These are phyloP conservation scores for Limnephilus auricula DNA, from an alignment of 2,888 invertebrate species.

Conservation along the genomic window DNA sequence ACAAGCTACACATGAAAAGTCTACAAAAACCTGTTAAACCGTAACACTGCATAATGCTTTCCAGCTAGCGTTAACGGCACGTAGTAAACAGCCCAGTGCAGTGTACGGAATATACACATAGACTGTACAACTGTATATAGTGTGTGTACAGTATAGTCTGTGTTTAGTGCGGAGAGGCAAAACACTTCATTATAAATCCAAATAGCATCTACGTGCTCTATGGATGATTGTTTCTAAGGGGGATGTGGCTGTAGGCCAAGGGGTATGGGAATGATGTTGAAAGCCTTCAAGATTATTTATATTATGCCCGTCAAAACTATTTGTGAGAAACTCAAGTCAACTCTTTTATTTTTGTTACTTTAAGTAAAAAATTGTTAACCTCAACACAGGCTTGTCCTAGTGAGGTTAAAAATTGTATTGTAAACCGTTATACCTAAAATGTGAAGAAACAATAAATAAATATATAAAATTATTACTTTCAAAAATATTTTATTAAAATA, in stretches of 20 bases:
- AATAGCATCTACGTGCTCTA: conserved; percentile 34
- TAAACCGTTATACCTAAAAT: too few species aligned
- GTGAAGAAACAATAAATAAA: too few species aligned
- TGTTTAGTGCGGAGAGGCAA: conserved; percentile 16
- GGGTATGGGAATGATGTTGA: not conserved
- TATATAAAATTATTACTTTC: too few species aligned
- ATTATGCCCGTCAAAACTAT: not conserved
- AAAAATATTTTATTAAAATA: too few species aligned
- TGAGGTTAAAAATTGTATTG: too few species aligned
- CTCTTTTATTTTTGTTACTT: too few species aligned
- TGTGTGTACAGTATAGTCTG: not conserved
- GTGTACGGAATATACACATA: not conserved
- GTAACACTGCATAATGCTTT: not conserved
- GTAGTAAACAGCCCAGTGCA: conserved; percentile 15
- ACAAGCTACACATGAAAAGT: not conserved
- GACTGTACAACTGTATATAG: not conserved
- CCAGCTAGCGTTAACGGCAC: not conserved
- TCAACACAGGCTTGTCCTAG: too few species aligned
- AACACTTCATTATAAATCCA: conserved; percentile 32
- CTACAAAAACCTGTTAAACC: not conserved
- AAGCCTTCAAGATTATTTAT: not conserved
- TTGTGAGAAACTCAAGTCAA: not conserved
- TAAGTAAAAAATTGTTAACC: too few species aligned
- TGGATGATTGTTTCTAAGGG: conserved; percentile 4
- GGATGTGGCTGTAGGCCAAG: not conserved